Percentiles rank a stretch among this genome's conserved stretches.
Conservation (phyloP, 2,888 invertebrate species). For the Thysanoteuthis rhombus region DNA sequence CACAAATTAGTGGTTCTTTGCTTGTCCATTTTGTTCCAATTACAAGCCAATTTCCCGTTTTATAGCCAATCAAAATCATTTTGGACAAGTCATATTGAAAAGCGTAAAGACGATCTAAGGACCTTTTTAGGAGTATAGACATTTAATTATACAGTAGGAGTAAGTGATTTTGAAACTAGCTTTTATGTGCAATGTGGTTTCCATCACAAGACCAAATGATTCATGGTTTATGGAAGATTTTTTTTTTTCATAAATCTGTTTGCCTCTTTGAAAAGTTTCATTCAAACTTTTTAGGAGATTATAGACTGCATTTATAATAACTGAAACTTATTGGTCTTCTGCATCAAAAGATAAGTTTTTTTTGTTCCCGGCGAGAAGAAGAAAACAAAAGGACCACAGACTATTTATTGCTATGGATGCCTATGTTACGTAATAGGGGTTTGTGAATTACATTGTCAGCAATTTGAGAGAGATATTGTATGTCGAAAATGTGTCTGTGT, state of each 20-base stretch:
- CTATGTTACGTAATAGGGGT: too few relatives aligned
- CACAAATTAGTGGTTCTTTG: neutral
- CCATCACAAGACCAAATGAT: neutral
- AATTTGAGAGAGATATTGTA: too few relatives aligned
- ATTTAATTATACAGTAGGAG: neutral
- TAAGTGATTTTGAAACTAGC: neutral
- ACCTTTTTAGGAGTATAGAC: neutral
- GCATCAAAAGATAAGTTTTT: too few relatives aligned
- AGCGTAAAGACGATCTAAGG: neutral
- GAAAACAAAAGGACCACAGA: too few relatives aligned
- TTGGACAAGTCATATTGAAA: neutral
- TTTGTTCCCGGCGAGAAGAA: too few relatives aligned
- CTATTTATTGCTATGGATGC: too few relatives aligned
- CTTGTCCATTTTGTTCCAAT: neutral
- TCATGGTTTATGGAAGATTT: neutral
- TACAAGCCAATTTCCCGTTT: neutral
- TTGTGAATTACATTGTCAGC: too few relatives aligned
- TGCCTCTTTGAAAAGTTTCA: neutral
- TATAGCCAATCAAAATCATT: neutral
- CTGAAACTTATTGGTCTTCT: too few relatives aligned
- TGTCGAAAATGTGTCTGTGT: too few relatives aligned
- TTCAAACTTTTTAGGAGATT: neutral
- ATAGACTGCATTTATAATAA: neutral
- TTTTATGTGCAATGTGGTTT: neutral
- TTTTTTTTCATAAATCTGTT: neutral